Percentiles rank a stretch among this genome's conserved stretches.
phyloP scores from a whole-genome alignment of 2,113 vertebrate species.

The Lathamus discolor region DNA sequence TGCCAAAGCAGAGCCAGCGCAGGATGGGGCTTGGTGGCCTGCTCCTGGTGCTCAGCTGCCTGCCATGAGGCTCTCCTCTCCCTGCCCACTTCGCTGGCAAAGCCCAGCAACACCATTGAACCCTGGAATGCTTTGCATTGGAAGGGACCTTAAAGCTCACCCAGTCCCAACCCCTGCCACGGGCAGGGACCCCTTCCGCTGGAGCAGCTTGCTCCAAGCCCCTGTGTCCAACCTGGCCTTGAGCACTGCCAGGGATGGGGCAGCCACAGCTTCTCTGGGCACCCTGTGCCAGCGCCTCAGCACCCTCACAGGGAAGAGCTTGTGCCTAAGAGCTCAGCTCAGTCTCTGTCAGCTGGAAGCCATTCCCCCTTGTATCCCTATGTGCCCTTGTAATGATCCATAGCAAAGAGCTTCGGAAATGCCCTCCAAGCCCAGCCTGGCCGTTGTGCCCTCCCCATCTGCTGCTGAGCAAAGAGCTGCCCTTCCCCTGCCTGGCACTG shows the following conservation, averaged over 20 bases:
- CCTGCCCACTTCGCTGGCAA: not conserved
- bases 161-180: rapidly evolving
- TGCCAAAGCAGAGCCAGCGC: not conserved
- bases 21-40: not conserved
- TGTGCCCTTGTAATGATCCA: not conserved
- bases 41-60: not conserved
- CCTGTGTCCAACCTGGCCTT: too few relatives aligned
- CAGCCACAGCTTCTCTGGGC: too few relatives aligned
- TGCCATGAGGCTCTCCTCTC: not conserved
- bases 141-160: not conserved
- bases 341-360: too few relatives aligned
- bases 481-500: not conserved
- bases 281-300: too few relatives aligned
- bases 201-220: too few relatives aligned
- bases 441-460: not conserved
- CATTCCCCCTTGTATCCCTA: not conserved
- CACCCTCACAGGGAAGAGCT: too few relatives aligned
- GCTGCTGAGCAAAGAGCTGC: not conserved
- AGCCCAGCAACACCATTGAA: not conserved
- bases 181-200: not conserved
- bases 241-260: too few relatives aligned
- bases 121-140: not conserved
- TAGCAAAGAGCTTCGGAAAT: not conserved
- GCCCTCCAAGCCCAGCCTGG: not conserved
- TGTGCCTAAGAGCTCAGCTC: too few relatives aligned